Percentiles rank a stretch among this genome's conserved stretches.
These are phyloP conservation scores for Heliocidaris tuberculata DNA, from an alignment of 35 echinoderm and acorn worm genomes.

Conservation along the genomic window DNA sequence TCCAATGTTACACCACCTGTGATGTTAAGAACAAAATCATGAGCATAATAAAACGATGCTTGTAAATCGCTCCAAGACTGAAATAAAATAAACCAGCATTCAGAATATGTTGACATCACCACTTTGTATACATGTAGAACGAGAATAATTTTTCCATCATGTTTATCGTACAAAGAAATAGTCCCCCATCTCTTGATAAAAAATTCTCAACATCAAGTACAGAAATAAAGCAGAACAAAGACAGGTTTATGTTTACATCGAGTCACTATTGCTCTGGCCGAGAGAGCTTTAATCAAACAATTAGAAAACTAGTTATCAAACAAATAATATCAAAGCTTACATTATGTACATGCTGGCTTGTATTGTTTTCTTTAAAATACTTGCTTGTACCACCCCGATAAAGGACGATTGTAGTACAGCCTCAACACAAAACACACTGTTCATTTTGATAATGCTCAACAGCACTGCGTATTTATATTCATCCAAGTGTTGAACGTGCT, in stretches of 20 bases:
- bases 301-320: not conserved
- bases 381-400: not conserved
- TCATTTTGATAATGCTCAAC: not conserved
- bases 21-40: too few species aligned
- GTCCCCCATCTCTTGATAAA: not conserved
- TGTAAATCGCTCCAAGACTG: not conserved
- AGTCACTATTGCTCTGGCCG: not conserved
- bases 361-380: not conserved
- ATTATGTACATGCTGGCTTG: not conserved
- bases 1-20: not conserved
- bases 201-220: not conserved
- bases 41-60: too few species aligned
- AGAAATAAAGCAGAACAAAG: not conserved
- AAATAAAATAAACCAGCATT: not conserved
- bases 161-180: not conserved
- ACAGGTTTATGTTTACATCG: not conserved
- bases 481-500: not conserved
- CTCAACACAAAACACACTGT: not conserved
- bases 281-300: slow-evolving; percentile 13
- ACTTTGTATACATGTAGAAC: not conserved
- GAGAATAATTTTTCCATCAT: not conserved
- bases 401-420: not conserved
- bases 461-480: slow-evolving; percentile 14
- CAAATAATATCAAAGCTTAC: slow-evolving; percentile 20
- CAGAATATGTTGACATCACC: not conserved